These are phyloP conservation scores for Catocala nupta DNA, from an alignment of 2,888 invertebrate genomes.

Conservation along the genomic window DNA sequence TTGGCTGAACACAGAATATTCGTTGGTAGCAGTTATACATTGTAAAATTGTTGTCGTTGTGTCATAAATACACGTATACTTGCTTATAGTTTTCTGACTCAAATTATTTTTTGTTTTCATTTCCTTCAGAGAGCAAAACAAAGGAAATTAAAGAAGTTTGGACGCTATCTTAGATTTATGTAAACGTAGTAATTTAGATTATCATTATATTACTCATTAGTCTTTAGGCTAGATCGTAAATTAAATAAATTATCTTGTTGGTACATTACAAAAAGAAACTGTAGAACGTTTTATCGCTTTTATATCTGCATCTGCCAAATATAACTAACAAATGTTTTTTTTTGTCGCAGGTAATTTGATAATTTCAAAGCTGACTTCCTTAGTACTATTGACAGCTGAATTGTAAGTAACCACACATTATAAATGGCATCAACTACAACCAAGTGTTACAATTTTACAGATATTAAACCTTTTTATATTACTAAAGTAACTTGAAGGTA, in stretches of 20 bases:
- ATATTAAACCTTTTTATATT: slow-evolving; percentile 62
- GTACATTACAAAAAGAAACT: too few relatives aligned
- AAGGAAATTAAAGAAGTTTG: too few relatives aligned
- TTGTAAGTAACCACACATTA: slow-evolving; percentile 60
- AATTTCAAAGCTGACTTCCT: slow-evolving; percentile 61
- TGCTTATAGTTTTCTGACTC: too few relatives aligned
- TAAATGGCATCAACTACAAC: slow-evolving; percentile 58
- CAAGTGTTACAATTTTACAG: slow-evolving; percentile 74
- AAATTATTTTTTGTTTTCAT: too few relatives aligned
- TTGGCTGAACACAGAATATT: too few relatives aligned
- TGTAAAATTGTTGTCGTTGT: too few relatives aligned
- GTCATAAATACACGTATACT: too few relatives aligned
- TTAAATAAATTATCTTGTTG: too few relatives aligned
- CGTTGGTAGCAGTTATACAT: too few relatives aligned
- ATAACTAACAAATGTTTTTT: slow-evolving; percentile 58
- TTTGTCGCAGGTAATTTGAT: slow-evolving; percentile 76
- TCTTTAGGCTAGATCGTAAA: neutral
- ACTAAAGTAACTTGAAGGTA: slow-evolving; percentile 58
- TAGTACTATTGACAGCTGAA: slow-evolving; percentile 53
- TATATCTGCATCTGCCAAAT: slow-evolving; percentile 31
- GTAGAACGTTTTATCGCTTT: neutral
- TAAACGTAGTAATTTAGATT: neutral
- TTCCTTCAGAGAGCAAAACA: too few relatives aligned
- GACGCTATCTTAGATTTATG: too few relatives aligned
- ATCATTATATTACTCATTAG: neutral